Evolutionary conservation across 2,888 invertebrate species (phyloP).

Genomic region (Dynastes grantii): DNA sequence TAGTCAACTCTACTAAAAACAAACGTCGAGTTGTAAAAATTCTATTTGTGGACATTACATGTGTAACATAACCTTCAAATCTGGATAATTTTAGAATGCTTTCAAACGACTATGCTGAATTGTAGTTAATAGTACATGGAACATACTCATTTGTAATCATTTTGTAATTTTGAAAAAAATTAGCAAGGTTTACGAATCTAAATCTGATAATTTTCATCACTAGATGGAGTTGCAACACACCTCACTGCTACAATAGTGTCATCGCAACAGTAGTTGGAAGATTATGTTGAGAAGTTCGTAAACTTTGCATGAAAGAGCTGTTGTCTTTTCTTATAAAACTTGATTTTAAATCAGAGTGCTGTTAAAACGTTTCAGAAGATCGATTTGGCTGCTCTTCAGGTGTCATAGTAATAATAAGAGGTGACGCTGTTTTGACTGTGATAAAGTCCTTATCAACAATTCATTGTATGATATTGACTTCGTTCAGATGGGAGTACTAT

Average conservation of each 20-base stretch:
- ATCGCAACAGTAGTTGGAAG: background rate
- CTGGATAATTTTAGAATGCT: slow-evolving; percentile 1
- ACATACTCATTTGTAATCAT: no score
- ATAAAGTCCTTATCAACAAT: slow-evolving; percentile 73
- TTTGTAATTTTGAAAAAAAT: background rate
- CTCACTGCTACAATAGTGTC: background rate
- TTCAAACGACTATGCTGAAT: background rate
- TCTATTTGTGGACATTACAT: slow-evolving; percentile 33
- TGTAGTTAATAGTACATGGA: no score
- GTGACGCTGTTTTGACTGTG: slow-evolving; percentile 69
- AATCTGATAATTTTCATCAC: background rate
- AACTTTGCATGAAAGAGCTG: slow-evolving; percentile 15
- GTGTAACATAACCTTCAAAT: slow-evolving; percentile 30
- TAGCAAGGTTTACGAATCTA: background rate
- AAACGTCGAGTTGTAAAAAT: no score
- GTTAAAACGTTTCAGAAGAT: slow-evolving; percentile 46
- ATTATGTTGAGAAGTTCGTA: background rate
- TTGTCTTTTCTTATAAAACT: slow-evolving; percentile 14
- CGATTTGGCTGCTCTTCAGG: slow-evolving; percentile 50
- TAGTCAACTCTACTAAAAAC: background rate
- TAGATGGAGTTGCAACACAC: background rate
- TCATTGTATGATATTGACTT: slow-evolving; percentile 74
- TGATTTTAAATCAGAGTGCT: slow-evolving; percentile 49
- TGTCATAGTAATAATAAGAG: slow-evolving; percentile 45
- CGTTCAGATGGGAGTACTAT: slow-evolving; percentile 75